A percentile compares a stretch with the other conserved stretches of the same genome.
These are phyloP conservation scores for Monarcha castaneiventris DNA, from an alignment of 2,113 vertebrate genomes.

Conservation along the genomic window DNA sequence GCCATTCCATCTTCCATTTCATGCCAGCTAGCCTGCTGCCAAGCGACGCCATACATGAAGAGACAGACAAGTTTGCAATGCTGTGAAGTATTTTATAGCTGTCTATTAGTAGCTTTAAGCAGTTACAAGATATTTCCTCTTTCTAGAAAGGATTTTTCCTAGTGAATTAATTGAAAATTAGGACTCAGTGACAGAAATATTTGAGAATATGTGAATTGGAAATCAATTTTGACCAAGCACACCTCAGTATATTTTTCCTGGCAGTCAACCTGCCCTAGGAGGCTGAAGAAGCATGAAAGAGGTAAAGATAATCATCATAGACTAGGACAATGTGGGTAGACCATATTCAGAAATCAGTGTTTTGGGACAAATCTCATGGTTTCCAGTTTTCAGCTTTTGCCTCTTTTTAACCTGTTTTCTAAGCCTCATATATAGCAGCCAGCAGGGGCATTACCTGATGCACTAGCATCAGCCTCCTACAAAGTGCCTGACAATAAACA, in stretches of 20 bases:
- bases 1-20: not conserved
- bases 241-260: not conserved
- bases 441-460: not conserved
- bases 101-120: not conserved
- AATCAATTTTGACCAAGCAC: not conserved
- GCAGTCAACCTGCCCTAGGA: not conserved
- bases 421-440: not conserved
- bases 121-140: not conserved
- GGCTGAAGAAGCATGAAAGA: not conserved
- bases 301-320: not conserved
- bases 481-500: not conserved
- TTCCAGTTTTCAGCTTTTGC: not conserved
- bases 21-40: conserved; percentile 22
- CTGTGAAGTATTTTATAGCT: not conserved
- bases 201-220: not conserved
- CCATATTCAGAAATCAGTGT: not conserved
- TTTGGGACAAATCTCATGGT: not conserved
- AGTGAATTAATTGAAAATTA: not conserved
- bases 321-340: not conserved
- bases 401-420: not conserved
- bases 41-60: not conserved
- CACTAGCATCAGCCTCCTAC: not conserved
- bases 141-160: not conserved
- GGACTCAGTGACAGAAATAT: not conserved
- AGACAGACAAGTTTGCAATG: not conserved